phyloP scores from a whole-genome alignment of 2,888 invertebrate genomes.

The Spialia ferax region DNA sequence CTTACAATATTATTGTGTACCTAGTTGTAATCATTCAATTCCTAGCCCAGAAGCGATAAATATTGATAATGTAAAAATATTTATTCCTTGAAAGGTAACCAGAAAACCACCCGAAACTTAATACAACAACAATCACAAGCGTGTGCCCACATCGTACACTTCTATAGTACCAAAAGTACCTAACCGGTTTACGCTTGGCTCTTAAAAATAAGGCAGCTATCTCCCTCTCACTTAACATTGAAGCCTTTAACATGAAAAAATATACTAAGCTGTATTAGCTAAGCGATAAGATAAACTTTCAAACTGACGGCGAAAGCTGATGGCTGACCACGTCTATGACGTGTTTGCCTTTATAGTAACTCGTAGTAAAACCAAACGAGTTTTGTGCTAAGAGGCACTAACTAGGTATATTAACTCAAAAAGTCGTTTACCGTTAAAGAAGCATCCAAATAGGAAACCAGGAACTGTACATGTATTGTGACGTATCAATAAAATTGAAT shows the following conservation, averaged over 20 bases:
- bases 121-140: constrained; percentile 12
- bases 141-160: constrained; percentile 25
- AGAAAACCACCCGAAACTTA: constrained; percentile 25
- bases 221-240: constrained; percentile 53
- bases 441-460: constrained; percentile 59
- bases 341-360: constrained; percentile 64
- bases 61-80: too few species aligned
- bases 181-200: constrained; percentile 60
- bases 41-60: too few species aligned
- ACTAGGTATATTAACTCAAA: constrained; percentile 68
- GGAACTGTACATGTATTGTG: not conserved
- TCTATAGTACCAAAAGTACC: constrained; percentile 44
- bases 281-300: constrained; percentile 28
- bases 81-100: not conserved
- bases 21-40: too few species aligned
- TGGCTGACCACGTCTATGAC: constrained; percentile 29
- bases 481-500: not conserved
- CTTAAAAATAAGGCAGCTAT: constrained; percentile 48
- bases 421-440: constrained; percentile 73
- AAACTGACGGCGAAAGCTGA: not conserved
- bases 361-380: constrained; percentile 80
- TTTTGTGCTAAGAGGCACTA: constrained; percentile 68
- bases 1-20: too few species aligned
- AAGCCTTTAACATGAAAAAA: constrained; percentile 36
- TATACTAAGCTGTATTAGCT: constrained; percentile 20